Evolutionary conservation across 23 tunicate species (phyloP), one percentile per base, ranked within the genome.

Genomic region (Oikopleura vanhoeffeni): DNA sequence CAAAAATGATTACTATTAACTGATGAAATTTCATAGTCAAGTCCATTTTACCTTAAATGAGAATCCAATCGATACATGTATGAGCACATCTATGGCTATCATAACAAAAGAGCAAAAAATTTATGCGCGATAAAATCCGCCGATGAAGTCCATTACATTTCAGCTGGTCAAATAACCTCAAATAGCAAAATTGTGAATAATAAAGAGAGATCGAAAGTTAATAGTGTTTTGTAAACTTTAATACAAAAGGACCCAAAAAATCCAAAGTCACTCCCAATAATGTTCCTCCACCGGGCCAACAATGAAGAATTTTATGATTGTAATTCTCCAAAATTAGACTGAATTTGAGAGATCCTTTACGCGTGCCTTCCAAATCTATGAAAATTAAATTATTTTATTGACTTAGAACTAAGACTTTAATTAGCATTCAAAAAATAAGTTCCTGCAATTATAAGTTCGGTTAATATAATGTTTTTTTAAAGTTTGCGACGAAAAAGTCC

Each of bases 121-220:
- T 49, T n/a, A n/a, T n/a, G n/a, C n/a, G 18, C 18, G 60, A 8
- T 49, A 8, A 93, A 86, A 1, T 89, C 90, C 41, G 94, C 98
- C 35, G 94, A 89, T n/a, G n/a, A 93, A 84, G 76, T 93, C 94
- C 40, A 93, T 88, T 0, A n/a, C n/a, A 93, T 76, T 41, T 93
- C 98, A n/a, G 98, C 98, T 49, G n/a, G 89, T 87, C 32, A 93
- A 85, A 85, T 93, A 93, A 38, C 86, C 84, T 40, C 88, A 75
- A n/a, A 84, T 93, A 93, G 76, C 98, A 93, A 40, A n/a, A 86
- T 41, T 0, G 87, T 83, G 83, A 93, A 93, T 67, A 93, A 88
- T 41, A 93, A 87, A 28, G n/a, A 32, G 98, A 91, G 40, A 89
- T 94, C 76, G 90, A 85, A 27, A 90, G 85, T 34, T 90, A 67